phyloP scores from a whole-genome alignment of 2,797 vertebrate species.

The Rhinichthys osculus region DNA sequence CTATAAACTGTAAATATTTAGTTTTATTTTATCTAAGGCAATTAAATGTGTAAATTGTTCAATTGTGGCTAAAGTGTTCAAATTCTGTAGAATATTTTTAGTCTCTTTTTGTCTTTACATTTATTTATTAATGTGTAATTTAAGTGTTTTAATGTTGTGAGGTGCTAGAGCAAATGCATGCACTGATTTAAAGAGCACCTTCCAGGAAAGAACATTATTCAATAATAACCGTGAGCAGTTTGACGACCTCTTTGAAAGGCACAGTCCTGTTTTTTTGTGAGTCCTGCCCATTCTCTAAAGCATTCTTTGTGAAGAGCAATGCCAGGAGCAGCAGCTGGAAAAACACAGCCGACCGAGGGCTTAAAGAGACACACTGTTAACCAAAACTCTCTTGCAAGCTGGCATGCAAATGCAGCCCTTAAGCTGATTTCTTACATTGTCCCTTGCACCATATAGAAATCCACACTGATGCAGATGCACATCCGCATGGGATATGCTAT shows the following conservation, averaged over 20 bases:
- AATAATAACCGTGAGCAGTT: conserved; percentile 40
- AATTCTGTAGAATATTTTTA: too few relatives aligned
- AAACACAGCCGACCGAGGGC: conserved; percentile 65
- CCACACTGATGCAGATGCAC: conserved; percentile 54
- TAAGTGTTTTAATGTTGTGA: background rate
- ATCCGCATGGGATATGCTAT: conserved; percentile 51
- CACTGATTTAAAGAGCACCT: background rate
- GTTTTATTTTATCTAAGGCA: background rate
- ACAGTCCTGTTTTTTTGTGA: conserved; percentile 53
- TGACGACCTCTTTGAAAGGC: conserved; percentile 31
- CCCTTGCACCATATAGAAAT: conserved; percentile 57
- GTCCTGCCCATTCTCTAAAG: conserved; percentile 58
- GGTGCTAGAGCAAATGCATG: conserved; percentile 1
- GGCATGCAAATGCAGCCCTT: conserved; percentile 66
- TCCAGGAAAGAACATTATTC: conserved; percentile 39
- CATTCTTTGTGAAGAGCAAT: conserved; percentile 62
- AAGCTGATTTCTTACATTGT: conserved; percentile 70
- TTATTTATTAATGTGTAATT: background rate
- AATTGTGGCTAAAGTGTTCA: too few relatives aligned
- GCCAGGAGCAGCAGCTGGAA: conserved; percentile 74
- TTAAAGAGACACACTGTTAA: conserved; percentile 74
- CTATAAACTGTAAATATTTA: too few relatives aligned
- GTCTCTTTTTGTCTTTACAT: background rate
- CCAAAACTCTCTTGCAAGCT: conserved; percentile 64
- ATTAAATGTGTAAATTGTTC: background rate